phyloP scores from a whole-genome alignment of 2,888 invertebrate species.

The Theretra japonica region DNA sequence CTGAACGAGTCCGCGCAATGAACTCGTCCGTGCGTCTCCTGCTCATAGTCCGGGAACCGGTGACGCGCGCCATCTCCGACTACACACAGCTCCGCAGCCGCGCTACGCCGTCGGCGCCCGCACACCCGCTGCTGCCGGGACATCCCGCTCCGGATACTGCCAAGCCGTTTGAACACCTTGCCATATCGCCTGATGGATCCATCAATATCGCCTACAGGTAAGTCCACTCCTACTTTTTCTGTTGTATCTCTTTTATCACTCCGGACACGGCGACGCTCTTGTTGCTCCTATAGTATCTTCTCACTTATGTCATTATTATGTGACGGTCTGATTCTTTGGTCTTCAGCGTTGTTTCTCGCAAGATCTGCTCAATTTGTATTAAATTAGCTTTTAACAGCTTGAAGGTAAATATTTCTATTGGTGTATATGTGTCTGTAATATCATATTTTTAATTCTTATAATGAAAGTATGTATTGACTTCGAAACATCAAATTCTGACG shows the following conservation, averaged over 20 bases:
- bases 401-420: no score
- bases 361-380: no score
- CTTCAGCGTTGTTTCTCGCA: no score
- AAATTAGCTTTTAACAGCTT: no score
- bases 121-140: constrained; percentile 66
- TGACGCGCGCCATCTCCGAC: constrained; percentile 97
- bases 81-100: constrained; percentile 96
- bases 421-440: no score
- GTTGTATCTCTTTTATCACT: not conserved
- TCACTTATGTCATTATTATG: no score
- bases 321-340: no score
- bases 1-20: constrained; percentile 96
- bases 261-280: no score
- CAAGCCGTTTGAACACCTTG: constrained; percentile 92
- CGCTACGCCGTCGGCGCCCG: constrained; percentile 89
- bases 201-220: constrained; percentile 92
- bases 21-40: constrained; percentile 96
- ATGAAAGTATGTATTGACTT: no score
- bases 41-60: constrained; percentile 97
- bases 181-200: constrained; percentile 91
- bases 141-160: constrained; percentile 71
- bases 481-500: no score
- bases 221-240: not conserved
- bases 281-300: no score
- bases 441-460: no score